Evolutionary conservation across 1,140 invertebrate species (phyloP).

Genomic region (Drosophila parabipectinata): DNA sequence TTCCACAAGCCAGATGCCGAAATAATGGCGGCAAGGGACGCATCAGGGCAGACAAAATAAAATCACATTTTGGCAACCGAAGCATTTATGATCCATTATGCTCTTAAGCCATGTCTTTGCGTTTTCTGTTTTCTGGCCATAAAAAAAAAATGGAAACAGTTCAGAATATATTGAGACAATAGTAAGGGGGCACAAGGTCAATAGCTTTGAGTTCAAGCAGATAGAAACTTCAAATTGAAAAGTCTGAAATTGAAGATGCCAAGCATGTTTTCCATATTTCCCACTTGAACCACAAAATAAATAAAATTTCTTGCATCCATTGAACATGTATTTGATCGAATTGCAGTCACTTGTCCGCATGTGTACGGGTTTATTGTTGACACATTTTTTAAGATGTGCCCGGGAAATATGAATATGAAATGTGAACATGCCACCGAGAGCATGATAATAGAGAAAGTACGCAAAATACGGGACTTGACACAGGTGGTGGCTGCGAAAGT

Average conservation of each 20-base stretch:
- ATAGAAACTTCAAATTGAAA: not conserved
- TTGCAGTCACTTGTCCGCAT: constrained; percentile 50
- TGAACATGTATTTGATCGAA: constrained; percentile 59
- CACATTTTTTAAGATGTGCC: constrained; percentile 56
- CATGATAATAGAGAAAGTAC: constrained; percentile 40
- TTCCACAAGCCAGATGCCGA: constrained; percentile 40
- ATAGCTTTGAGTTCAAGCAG: constrained; percentile 1
- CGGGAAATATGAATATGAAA: constrained; percentile 52
- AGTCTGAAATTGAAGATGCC: not conserved
- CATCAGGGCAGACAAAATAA: constrained; percentile 58
- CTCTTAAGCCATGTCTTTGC: constrained; percentile 57
- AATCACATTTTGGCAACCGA: constrained; percentile 69
- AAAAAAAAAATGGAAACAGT: constrained; percentile 48
- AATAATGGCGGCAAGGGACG: constrained; percentile 21
- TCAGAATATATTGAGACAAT: constrained; percentile 26
- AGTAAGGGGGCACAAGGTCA: constrained; percentile 30
- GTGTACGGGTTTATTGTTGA: constrained; percentile 54
- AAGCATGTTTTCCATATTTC: not conserved
- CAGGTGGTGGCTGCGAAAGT: constrained; percentile 8
- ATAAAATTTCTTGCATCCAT: constrained; percentile 42
- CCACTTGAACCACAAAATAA: constrained; percentile 16
- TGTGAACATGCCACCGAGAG: constrained; percentile 14
- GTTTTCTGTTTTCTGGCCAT: constrained; percentile 55
- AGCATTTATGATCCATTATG: constrained; percentile 78
- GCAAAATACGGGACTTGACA: constrained; percentile 22